Base-by-base conservation (phyloP, 2,113 vertebrate species). In the Smithornis capensis region DNA sequence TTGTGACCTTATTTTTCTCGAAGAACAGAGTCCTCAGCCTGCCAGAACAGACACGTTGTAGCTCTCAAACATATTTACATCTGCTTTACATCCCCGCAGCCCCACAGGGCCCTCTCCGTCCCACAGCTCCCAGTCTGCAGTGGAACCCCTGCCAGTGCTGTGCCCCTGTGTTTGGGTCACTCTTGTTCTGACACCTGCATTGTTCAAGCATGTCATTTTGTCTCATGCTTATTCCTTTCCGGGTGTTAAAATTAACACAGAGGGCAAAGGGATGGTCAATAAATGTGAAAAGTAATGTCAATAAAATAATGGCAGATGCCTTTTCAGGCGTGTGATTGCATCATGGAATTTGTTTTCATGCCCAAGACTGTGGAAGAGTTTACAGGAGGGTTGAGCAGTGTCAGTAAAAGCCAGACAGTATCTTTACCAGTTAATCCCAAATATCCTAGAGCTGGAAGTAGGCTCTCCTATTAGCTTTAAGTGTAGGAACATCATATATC, bases 181-280 rank as follows among this genome's bases (percentile, higher is more conserved):
- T 42, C 4, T 19, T 77, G 16, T 19, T 68, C 60, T 53, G 49
- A 50, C 28, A 80, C 57, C 55, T 73, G 14, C 18, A 2, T 35
- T 76, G 17, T 27, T 81, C 50, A 60, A 29, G 70, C 13, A 6
- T 65, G 64, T 64, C 13, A 6, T 45, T 42, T 65, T 57, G 31
- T 47, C 27, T 80, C 55, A 7, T 18, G 44, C 60, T 83, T 28
- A 12, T 70, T 90, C 37, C 42, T 94, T 91, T 68, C 38, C 45
- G 74, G 77, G 79, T 88, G 67, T 64, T 93, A 68, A 64, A 60
- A 52, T 56, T 59, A 86, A 68, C 35, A 38, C 17, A 56, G 71
- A 63, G 60, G 31, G 11, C 45, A 53, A 67, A 81, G 24, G 19
- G 18, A 7, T 42, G 40, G 69, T 55, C 76, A 77, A 45, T 80